Evolutionary conservation across 2,797 vertebrate genomes (phyloP).

Genomic region (Rhynchotus rufescens): DNA sequence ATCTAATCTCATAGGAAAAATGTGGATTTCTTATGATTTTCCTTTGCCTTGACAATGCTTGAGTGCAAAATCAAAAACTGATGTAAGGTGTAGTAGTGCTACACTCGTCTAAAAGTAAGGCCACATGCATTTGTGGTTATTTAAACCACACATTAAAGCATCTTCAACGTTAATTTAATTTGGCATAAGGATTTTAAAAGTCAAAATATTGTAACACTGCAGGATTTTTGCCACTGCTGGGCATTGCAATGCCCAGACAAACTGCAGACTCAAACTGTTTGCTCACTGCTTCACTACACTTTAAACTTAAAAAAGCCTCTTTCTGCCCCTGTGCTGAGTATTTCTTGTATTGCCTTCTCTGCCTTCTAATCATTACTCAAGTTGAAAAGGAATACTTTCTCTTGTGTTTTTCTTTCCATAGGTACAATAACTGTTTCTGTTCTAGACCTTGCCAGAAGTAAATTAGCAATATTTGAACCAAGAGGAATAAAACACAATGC

Average conservation of each 20-base stretch:
- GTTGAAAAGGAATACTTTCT: slow-evolving; percentile 17
- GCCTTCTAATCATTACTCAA: slow-evolving; percentile 7
- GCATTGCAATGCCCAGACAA: neutral
- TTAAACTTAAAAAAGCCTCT: too few relatives aligned
- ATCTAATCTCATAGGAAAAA: neutral
- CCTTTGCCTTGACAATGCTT: neutral
- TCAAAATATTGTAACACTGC: neutral
- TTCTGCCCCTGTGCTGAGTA: slow-evolving; percentile 43
- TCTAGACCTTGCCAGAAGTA: neutral
- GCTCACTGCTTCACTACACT: neutral
- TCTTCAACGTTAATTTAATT: slow-evolving; percentile 19
- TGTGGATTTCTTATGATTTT: neutral
- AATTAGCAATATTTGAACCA: neutral
- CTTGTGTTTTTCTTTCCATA: slow-evolving; percentile 11
- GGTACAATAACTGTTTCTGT: neutral
- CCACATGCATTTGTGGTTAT: neutral
- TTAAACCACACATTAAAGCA: neutral
- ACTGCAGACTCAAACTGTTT: neutral
- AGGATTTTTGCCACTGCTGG: too few relatives aligned
- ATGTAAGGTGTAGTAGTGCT: neutral
- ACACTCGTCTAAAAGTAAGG: neutral
- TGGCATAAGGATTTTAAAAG: slow-evolving; percentile 22
- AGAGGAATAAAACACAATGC: neutral
- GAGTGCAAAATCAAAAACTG: neutral
- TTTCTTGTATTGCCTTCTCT: neutral